Conservation (phyloP, 2,797 vertebrate genomes). For the Mionectes olivaceus region DNA sequence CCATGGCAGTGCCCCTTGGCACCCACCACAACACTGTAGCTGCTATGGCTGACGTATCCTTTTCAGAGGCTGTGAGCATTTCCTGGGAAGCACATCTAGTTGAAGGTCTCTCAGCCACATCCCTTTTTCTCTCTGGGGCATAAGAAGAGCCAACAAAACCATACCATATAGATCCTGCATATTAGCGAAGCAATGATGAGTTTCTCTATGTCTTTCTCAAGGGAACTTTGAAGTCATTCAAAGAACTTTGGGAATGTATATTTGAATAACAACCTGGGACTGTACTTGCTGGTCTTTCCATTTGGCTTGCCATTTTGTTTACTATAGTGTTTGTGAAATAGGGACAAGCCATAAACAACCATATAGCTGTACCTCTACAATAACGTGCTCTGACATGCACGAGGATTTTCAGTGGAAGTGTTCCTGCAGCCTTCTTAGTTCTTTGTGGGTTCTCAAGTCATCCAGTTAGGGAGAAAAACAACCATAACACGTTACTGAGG, state of each 20-base stretch:
- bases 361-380: conserved; percentile 18
- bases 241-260: conserved; percentile 8
- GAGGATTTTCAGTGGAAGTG: conserved; percentile 26
- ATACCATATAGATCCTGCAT: neutral
- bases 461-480: conserved; percentile 58
- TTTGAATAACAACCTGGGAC: conserved; percentile 43
- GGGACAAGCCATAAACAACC: conserved; percentile 38
- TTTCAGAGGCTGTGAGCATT: neutral
- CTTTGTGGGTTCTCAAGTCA: conserved; percentile 55
- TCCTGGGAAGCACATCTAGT: neutral
- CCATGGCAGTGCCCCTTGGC: neutral
- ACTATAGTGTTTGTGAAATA: conserved; percentile 53
- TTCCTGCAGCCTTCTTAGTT: conserved; percentile 18
- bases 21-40: rapidly evolving
- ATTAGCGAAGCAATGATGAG: neutral
- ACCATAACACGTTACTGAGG: conserved; percentile 48
- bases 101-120: neutral
- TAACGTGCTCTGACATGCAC: neutral
- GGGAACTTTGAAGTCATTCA: conserved; percentile 38
- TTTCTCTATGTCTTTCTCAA: conserved; percentile 38
- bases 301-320: conserved; percentile 51
- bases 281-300: neutral
- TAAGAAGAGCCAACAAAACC: neutral
- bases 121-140: neutral
- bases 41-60: neutral